Evolutionary conservation across 2,797 vertebrate genomes (phyloP).

Genomic region (Lindbergichthys nudifrons): DNA sequence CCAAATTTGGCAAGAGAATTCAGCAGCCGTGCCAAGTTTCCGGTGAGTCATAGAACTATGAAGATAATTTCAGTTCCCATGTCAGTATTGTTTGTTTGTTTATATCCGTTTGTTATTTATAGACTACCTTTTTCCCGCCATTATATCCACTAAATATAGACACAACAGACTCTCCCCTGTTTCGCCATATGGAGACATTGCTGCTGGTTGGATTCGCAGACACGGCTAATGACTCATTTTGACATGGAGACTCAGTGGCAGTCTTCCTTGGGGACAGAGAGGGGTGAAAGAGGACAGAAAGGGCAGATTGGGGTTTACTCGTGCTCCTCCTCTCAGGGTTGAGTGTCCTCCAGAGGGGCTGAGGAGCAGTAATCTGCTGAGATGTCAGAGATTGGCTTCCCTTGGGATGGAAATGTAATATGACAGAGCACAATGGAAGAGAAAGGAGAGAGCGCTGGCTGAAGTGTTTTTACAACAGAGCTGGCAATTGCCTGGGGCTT

Average conservation of each 20-base stretch:
- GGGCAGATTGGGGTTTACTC: slow-evolving; percentile 53
- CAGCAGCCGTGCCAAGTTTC: slow-evolving; percentile 9
- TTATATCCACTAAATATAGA: slow-evolving; percentile 35
- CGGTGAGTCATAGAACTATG: slow-evolving; percentile 2
- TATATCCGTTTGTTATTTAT: slow-evolving; percentile 5
- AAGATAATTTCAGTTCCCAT: slow-evolving; percentile 28
- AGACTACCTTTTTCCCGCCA: slow-evolving; percentile 13
- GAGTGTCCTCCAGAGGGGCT: slow-evolving; percentile 59
- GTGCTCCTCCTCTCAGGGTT: slow-evolving; percentile 59
- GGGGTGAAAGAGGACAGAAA: slow-evolving; percentile 49
- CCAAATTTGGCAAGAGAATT: slow-evolving; percentile 8
- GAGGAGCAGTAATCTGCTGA: slow-evolving; percentile 58
- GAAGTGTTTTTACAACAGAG: slow-evolving; percentile 33
- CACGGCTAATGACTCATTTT: slow-evolving; percentile 65
- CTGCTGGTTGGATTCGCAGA: slow-evolving; percentile 67
- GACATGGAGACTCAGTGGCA: slow-evolving; percentile 66
- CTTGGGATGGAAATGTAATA: slow-evolving; percentile 62
- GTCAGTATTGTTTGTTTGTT: slow-evolving; percentile 38
- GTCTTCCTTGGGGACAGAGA: slow-evolving; percentile 63
- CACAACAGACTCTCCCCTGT: slow-evolving; percentile 18
- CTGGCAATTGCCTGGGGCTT: slow-evolving; percentile 34
- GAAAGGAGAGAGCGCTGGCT: slow-evolving; percentile 23
- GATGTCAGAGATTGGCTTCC: slow-evolving; percentile 62
- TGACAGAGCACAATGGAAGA: slow-evolving; percentile 60
- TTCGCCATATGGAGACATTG: slow-evolving; percentile 54